Evolutionary conservation across 1,140 invertebrate species (phyloP).

Genomic region (Lordiphosa collinella): DNA sequence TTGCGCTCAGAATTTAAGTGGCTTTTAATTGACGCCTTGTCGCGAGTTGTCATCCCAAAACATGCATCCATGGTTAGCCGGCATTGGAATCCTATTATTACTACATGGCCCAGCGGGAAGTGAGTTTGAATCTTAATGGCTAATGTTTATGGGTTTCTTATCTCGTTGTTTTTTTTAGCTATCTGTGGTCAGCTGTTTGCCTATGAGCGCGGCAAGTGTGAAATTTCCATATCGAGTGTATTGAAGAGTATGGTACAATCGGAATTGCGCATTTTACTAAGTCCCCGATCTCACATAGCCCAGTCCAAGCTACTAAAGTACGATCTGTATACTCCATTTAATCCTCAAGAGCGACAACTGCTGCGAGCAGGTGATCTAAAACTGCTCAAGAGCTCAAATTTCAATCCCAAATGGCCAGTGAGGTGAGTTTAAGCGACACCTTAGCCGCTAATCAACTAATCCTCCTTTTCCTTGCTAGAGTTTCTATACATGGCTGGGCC

Average conservation of each 20-base stretch:
- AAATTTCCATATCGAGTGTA: constrained; percentile 42
- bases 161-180: constrained; percentile 10
- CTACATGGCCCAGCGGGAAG: neutral
- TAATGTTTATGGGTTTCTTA: neutral
- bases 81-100: too few species aligned
- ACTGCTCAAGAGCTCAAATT: constrained; percentile 59
- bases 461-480: constrained; percentile 17
- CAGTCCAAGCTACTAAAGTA: constrained; percentile 49
- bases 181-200: constrained; percentile 33
- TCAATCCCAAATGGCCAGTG: constrained; percentile 73
- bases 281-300: neutral
- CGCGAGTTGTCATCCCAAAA: constrained; percentile 23
- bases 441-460: neutral
- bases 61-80: too few species aligned
- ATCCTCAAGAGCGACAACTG: constrained; percentile 51
- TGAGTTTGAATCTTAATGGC: neutral
- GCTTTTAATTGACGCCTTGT: constrained; percentile 5
- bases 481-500: constrained; percentile 69
- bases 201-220: constrained; percentile 63
- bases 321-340: constrained; percentile 66
- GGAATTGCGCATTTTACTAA: constrained; percentile 31
- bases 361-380: constrained; percentile 42
- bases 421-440: constrained; percentile 31
- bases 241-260: constrained; percentile 37
- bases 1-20: constrained; percentile 13